Base-by-base conservation (phyloP, 2,797 vertebrate genomes). In the Odontamblyopus lacepedii region DNA sequence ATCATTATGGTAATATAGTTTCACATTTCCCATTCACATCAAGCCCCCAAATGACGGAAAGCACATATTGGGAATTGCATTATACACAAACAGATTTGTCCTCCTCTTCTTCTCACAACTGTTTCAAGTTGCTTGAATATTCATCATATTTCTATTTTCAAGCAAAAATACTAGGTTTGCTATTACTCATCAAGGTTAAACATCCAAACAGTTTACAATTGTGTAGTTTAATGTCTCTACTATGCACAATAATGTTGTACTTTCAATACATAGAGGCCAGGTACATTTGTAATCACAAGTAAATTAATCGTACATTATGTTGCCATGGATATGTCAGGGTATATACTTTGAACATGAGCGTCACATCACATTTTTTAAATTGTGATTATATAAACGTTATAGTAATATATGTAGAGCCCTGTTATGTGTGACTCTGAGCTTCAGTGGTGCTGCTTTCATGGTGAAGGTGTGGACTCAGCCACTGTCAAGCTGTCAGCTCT, bases 111-210 rank as follows among this genome's bases (percentile, higher is more conserved):
- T 74, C 62, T 71, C 61, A 79, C 85, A 84, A 66, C 70, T 63
- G 67, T 85, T 88, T 89, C 73, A 91, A 84, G 11, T 76, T 6
- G 8, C 15, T 74, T 87, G 81, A 82, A 89, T 90, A 88, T 89
- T 89, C 74, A 88, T 88, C 8, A 75, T 74, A 38, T 75, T 8
- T 38, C 69, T 75, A 79, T 70, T 64, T 82, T 72, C 8, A 72
- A 75, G 73, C 70, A 73, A 72, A 87, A 72, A 87, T 86, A 85
- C 61, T 62, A 61, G n/a, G 60, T 71, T 63, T 69, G 62, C 67
- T 70, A 13, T 4, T 35, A 77, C 13, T 74, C 68, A 57, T 72
- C 60, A 1, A 26, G 6, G 29, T 77, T 70, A 76, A 85, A 82
- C 73, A 78, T 75, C 71, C 18, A 63, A 82, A 74, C 66, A 55